Evolutionary conservation across 2,797 vertebrate species (phyloP).

Genomic region (Rhyacichthys aspro): DNA sequence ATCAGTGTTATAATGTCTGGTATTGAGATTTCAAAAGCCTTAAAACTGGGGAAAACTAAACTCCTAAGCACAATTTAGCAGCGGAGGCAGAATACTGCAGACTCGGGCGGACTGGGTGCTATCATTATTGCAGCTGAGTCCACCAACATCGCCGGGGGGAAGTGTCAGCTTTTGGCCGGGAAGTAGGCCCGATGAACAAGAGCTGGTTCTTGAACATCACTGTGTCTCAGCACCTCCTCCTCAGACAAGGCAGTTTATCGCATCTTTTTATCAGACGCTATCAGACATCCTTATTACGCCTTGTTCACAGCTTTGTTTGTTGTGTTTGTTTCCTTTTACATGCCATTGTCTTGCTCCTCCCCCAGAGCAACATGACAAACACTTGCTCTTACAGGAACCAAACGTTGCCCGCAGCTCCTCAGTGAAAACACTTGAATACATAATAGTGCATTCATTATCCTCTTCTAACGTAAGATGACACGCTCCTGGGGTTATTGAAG

Average conservation of each 20-base stretch:
- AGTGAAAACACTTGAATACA: neutral
- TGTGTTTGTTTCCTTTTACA: conserved; percentile 28
- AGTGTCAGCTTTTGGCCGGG: conserved; percentile 69
- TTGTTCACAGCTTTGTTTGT: conserved; percentile 70
- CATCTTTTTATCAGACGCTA: conserved; percentile 65
- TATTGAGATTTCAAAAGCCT: conserved; percentile 80
- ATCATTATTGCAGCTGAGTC: conserved; percentile 60
- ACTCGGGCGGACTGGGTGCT: conserved; percentile 62
- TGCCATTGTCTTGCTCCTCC: conserved; percentile 16
- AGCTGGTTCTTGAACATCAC: conserved; percentile 71
- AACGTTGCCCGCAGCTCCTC: conserved; percentile 7
- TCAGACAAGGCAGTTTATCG: conserved; percentile 62
- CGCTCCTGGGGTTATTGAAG: neutral
- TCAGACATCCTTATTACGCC: conserved; percentile 57
- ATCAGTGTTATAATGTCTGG: conserved; percentile 69
- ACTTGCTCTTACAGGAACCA: conserved; percentile 9
- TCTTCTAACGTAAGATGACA: too few relatives aligned
- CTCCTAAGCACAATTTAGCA: conserved; percentile 84
- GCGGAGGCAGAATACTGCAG: conserved; percentile 68
- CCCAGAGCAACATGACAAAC: conserved; percentile 26
- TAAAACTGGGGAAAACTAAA: conserved; percentile 79
- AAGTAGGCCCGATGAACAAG: conserved; percentile 59
- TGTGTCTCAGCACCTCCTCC: conserved; percentile 76
- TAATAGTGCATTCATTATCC: neutral
- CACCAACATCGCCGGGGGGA: conserved; percentile 59